Evolutionary conservation across 2,888 invertebrate genomes (phyloP), one percentile per base, ranked within the genome.

Genomic region (Eristalis arbustorum): DNA sequence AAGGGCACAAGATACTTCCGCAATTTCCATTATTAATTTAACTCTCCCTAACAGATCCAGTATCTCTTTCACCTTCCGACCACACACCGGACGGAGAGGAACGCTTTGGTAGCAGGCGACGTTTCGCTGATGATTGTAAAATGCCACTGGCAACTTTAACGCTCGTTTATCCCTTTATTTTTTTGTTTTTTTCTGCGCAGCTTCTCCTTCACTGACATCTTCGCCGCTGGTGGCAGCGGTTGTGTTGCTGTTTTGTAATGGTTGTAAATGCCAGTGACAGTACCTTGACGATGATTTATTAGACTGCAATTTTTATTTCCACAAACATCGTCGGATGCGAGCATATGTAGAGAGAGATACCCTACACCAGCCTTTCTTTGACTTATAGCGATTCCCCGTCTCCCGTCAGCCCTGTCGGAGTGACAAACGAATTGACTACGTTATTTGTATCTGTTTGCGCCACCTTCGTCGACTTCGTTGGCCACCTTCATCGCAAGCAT

Each of bases 281-380:
- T 83, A 75, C 66, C 83, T 72, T 87, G 87, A 87, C 87, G 87
- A 87, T 87, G 87, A 87, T 87, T 87, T 79, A 87, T 87, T 22
- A 49, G 83, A 67, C 49, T 49, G 82, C 74, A 87, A 82, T 78
- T 87, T 49, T 82, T 78, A 34, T 74, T 77, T 81, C 73, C 63
- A 57, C 31, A 64, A 72, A 74, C 71, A 72, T 61, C 78, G 68
- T 74, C 69, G 40, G 62, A 31, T 56, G 78, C 78, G 82, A 49
- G 74, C 82, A 78, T 75, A 87, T 83, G 82, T 34, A 18, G 49
- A 14, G 68, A 56, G 49, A 57, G 31, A 31, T 49, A 25, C 13
- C n/a, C 11, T 42, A 31, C 59, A 77, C 49, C 57, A 28, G 57
- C 79, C 72, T 73, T 57, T 71, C 34, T 49, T 49, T 49, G 49